A percentile compares a stretch with the other conserved stretches of the same genome.
phyloP scores from a whole-genome alignment of 2,113 vertebrate species.

The Mormyrus lacerda region DNA sequence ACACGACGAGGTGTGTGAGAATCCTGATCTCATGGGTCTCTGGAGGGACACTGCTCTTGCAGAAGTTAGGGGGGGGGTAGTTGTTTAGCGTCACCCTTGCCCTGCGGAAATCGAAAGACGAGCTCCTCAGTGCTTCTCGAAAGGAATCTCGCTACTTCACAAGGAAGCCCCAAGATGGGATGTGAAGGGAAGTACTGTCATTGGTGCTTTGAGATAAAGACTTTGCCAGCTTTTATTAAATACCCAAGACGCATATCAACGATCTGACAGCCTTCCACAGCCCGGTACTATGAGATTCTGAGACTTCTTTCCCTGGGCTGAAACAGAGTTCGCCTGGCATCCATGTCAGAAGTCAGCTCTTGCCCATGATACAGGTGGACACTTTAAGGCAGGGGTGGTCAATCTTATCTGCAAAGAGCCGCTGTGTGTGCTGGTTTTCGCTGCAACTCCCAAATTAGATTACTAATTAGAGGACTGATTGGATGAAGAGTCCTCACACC shows the following conservation, averaged over 20 bases:
- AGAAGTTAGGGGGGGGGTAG: background rate
- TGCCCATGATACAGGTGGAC: background rate
- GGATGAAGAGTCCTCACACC: too few relatives aligned
- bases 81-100: background rate
- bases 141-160: background rate
- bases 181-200: background rate
- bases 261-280: background rate
- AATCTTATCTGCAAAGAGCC: too few relatives aligned
- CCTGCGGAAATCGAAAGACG: background rate
- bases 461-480: too few relatives aligned
- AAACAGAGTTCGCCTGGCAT: background rate
- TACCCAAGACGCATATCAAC: background rate
- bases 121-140: background rate
- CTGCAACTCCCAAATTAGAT: too few relatives aligned
- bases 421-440: too few relatives aligned
- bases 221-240: background rate
- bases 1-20: slow-evolving; percentile 62
- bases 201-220: background rate
- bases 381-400: background rate
- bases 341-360: background rate
- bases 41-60: background rate
- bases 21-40: slow-evolving; percentile 46
- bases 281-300: background rate
- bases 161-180: background rate
- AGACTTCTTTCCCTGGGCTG: background rate